Evolutionary conservation across 2,113 vertebrate species (phyloP), one percentile per base, ranked within the genome.

Genomic region (Sinocyclocheilus rhinocerous): DNA sequence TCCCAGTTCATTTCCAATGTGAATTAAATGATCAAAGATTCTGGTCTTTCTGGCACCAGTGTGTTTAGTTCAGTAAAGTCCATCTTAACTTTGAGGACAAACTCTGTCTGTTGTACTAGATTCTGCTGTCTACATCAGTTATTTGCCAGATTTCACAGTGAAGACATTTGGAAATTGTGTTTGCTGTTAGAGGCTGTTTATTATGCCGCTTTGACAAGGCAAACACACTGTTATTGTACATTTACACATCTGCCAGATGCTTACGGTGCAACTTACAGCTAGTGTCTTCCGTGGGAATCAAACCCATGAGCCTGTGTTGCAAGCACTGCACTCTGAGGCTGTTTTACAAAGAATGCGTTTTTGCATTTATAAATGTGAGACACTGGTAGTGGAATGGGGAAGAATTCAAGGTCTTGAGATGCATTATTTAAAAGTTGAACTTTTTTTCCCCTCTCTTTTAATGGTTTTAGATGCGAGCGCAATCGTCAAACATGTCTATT

Each of bases 11-110:
- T 81, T 81, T 57, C 76, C 55, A 77, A 84, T 29, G 70, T 1
- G 55, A 84, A 50, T 84, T 65, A 84, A 76, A 76, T 29, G 75
- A 84, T 76, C 75, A 84, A 59, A 63, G 57, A 29, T 45, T 26
- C 70, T 48, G 6, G 36, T 84, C 57, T 76, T 84, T 72, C 75
- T 72, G 18, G 15, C 55, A 84, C 48, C 69, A 3, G 16, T 63
- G 8, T 59, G 48, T n/a, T 73, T 42, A 42, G 36, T 12, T 73
- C 36, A 73, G 70, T 76, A 48, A 61, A 61, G 42, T 48, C 15
- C n/a, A 70, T 29, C 29, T 18, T 36, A 18, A 70, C 24, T 65
- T 26, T 67, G 63, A 67, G 24, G 63, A 67, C 63, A 67, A 29
- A 29, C 33, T 61, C 8, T 10, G 22, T 9, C 6, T 59, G 20